Evolutionary conservation across 2,797 vertebrate species (phyloP).

Genomic region (Hafferia zeledoni): DNA sequence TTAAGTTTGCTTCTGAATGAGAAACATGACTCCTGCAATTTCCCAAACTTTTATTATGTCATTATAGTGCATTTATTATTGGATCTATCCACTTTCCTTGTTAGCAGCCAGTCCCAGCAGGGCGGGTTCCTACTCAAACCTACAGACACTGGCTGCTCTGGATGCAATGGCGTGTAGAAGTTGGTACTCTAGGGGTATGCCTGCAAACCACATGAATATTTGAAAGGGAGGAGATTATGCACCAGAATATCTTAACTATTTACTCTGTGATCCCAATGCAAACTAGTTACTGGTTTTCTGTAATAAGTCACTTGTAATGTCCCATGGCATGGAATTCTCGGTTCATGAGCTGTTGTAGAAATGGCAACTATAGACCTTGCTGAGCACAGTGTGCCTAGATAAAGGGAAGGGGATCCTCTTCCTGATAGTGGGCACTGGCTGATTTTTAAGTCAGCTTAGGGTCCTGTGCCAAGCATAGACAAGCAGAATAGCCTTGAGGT

Average conservation of each 20-base stretch:
- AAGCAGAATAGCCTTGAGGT: not conserved
- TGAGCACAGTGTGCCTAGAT: not conserved
- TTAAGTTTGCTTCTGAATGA: slow-evolving; percentile 42
- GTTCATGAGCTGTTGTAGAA: not conserved
- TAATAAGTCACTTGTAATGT: not conserved
- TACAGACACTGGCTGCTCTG: not conserved
- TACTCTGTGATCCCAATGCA: not conserved
- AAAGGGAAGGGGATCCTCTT: not conserved
- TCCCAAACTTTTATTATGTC: slow-evolving; percentile 21
- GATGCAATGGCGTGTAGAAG: accelerated
- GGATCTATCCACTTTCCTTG: slow-evolving; percentile 46
- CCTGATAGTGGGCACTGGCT: not conserved
- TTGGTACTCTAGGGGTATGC: not conserved
- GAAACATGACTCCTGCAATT: slow-evolving; percentile 15
- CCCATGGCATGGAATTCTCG: not conserved
- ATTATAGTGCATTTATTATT: slow-evolving; percentile 40
- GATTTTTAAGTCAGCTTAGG: not conserved
- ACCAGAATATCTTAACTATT: not conserved
- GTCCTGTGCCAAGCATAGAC: not conserved
- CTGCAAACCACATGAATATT: not conserved
- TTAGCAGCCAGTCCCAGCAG: slow-evolving; percentile 12
- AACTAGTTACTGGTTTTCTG: not conserved
- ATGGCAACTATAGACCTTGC: not conserved
- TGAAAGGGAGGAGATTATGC: not conserved
- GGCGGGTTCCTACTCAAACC: not conserved